These are phyloP conservation scores for Aspidoscelis tigris DNA, from an alignment of 2,113 vertebrate species.

Conservation along the genomic window DNA sequence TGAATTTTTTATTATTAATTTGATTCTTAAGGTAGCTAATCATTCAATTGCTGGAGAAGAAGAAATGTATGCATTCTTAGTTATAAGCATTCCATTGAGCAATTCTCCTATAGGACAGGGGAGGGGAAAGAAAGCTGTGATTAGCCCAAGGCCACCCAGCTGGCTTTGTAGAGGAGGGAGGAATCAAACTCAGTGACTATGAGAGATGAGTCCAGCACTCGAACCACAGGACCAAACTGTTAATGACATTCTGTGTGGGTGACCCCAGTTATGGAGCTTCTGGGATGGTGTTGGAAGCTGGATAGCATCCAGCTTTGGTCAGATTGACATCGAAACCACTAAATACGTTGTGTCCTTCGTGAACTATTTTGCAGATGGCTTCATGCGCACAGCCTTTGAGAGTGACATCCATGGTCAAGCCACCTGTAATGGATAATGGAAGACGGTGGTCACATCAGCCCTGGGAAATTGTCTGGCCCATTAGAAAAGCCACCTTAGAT, in stretches of 20 bases:
- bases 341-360: accelerated
- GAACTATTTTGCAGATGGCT: neutral
- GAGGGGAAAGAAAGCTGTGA: no score
- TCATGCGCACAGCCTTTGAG: neutral
- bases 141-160: no score
- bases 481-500: neutral
- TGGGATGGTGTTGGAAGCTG: neutral
- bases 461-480: neutral
- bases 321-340: no score
- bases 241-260: no score
- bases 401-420: neutral
- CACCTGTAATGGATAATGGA: neutral
- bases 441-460: neutral
- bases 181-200: no score
- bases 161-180: no score
- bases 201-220: no score
- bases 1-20: neutral
- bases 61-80: neutral
- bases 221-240: no score
- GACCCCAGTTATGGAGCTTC: neutral
- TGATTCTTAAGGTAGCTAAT: neutral
- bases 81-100: neutral
- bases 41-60: neutral
- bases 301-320: neutral
- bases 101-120: neutral